Evolutionary conservation across 2,797 vertebrate species (phyloP).

Genomic region (Nyctalus aviator): DNA sequence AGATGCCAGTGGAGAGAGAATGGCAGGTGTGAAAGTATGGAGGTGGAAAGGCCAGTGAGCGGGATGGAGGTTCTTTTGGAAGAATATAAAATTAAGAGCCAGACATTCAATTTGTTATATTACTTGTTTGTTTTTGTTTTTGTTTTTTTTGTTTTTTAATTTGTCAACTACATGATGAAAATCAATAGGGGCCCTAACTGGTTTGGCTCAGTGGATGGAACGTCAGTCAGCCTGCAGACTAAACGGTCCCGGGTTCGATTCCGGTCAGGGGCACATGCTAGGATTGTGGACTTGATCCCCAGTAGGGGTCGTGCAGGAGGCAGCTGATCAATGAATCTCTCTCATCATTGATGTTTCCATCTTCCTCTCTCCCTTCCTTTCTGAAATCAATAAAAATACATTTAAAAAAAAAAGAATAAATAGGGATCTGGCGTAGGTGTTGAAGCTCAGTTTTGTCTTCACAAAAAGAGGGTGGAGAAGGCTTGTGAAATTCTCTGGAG

Average conservation of each 20-base stretch:
- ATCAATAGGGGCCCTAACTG: background rate
- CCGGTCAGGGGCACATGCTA: too few relatives aligned
- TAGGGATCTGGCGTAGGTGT: background rate
- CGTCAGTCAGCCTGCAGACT: too few relatives aligned
- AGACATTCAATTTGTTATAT: background rate
- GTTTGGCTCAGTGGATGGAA: too few relatives aligned
- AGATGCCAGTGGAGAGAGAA: background rate
- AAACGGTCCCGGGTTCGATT: too few relatives aligned
- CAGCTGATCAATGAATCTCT: too few relatives aligned
- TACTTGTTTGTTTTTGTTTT: background rate
- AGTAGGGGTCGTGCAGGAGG: too few relatives aligned
- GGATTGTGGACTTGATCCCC: too few relatives aligned
- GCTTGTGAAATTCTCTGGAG: slow-evolving; percentile 11
- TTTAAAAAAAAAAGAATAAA: background rate
- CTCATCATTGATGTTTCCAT: too few relatives aligned
- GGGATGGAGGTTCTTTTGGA: background rate
- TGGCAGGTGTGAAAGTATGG: background rate
- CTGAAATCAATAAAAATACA: too few relatives aligned
- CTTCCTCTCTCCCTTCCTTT: too few relatives aligned
- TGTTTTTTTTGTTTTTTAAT: background rate
- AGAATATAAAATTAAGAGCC: slow-evolving; percentile 9
- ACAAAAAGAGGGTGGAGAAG: slow-evolving; percentile 25
- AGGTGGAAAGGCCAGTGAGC: background rate
- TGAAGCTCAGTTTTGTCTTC: slow-evolving; percentile 16
- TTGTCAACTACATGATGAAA: background rate